Evolutionary conservation across 92 coral and sea anemone species (phyloP), one percentile per base, ranked within the genome.

Genomic region (Nematostella vectensis): DNA sequence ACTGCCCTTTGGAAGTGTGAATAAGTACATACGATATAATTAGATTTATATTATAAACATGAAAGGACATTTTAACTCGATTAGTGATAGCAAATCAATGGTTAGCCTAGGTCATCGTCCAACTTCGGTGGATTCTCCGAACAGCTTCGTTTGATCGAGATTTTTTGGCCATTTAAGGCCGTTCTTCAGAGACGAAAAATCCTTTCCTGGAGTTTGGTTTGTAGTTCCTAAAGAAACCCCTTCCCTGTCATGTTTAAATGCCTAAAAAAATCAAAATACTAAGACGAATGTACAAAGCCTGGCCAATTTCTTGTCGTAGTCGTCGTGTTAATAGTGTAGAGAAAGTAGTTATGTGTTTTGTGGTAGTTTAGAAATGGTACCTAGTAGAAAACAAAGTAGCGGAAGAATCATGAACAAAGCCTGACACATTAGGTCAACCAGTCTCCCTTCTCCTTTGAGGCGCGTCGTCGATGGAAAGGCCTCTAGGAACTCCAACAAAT

Each of bases 31-130:
- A 33, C 40, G 15, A 33, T 6, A 82, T 87, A 82, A 86, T 86
- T 93, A 93, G 99, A 93, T 93, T 93, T 93, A 93, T 93, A 93
- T 93, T 87, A 93, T 78, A 88, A 85, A 85, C 94, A 73, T 58
- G 82, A 82, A 78, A 74, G 68, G 87, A 74, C 88, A 75, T 85
- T 85, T 85, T 70, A 85, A 80, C 84, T 67, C 81, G 54, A 76
- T 69, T 70, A 80, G 79, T 67, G 55, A 68, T 44, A 67, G 68
- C 71, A 73, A 71, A 19, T 40, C 64, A 78, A 69, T 55, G 18
- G 70, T 65, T 81, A 77, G 88, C 54, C 57, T 54, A 76, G 71
- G 40, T 54, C 29, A 59, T 22, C 36, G 36, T 19, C 51, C 54
- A 54, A 55, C 72, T 66, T 47, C 52, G 52, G 54, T 48, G 54